Evolutionary conservation across 2,888 invertebrate species (phyloP), one percentile per base, ranked within the genome.

Genomic region (Tetrapedia diversipes): DNA sequence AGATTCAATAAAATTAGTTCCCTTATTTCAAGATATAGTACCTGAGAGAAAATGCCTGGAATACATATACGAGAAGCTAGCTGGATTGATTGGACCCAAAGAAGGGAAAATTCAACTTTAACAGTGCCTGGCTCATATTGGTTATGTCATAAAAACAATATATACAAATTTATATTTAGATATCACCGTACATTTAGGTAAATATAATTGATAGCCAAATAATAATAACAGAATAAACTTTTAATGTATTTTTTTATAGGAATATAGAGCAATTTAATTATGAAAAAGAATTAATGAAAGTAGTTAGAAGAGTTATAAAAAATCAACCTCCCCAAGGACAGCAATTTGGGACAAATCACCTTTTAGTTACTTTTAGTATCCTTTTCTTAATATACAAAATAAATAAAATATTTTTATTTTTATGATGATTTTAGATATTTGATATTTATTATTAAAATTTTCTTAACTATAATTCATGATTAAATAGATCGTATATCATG

Each of bases 31-130:
- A 80, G 88, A 91, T 61, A 78, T 91, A 34, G 87, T 89, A 75
- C 91, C 91, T 0, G 91, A 91, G 71, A 87, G 89, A 88, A 89
- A 89, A 91, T 92, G 91, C 89, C 91, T 91, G 90, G 91, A 90
- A 88, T 91, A 91, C 85, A 90, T 92, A 86, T 92, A 91, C 89
- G 87, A 74, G 76, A 89, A 81, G 41, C 86, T 91, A 87, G 89
- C 87, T 82, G 87, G 78, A 69, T 87, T 88, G 82, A 89, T 91
- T 89, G 89, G 89, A 67, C 87, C 84, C 82, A 90, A 59, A 80
- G 84, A 70, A 82, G 86, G 65, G 86, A 89, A 74, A 89, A 87
- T 41, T 81, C 88, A 51, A 43, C 81, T 71, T 74, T 91, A 86
- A 89, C 86, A 19, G 86, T 91, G 7, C 91, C 91, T 54, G 91